phyloP scores from a whole-genome alignment of 2,797 vertebrate genomes.

The Neostethus bicornis region DNA sequence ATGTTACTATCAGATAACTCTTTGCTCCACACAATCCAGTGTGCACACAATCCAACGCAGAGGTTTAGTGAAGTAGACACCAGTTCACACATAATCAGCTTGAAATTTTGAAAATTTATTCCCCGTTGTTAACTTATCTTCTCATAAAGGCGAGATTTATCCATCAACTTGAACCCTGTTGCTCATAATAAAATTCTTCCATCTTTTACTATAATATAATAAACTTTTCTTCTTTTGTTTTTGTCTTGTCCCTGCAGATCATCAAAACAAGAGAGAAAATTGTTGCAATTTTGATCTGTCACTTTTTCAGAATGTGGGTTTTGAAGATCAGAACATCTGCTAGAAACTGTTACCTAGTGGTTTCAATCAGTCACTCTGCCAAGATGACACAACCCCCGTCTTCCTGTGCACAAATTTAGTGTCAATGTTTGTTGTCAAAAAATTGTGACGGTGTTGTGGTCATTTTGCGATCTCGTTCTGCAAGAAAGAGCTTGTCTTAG shows the following conservation, averaged over 20 bases:
- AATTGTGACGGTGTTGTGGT: too few relatives aligned
- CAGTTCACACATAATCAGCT: too few relatives aligned
- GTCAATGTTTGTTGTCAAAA: too few relatives aligned
- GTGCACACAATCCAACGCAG: conserved; percentile 28
- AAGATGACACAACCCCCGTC: conserved; percentile 3
- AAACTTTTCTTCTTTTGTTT: conserved; percentile 3
- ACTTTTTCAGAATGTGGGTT: neutral
- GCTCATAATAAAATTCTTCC: too few relatives aligned
- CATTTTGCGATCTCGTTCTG: too few relatives aligned
- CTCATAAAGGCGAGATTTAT: too few relatives aligned
- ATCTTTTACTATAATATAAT: conserved; percentile 16
- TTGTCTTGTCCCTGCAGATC: conserved; percentile 21
- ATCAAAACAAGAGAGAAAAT: conserved; percentile 2
- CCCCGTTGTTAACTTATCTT: too few relatives aligned
- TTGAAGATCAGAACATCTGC: neutral
- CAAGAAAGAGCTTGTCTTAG: too few relatives aligned
- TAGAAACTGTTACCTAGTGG: conserved; percentile 1
- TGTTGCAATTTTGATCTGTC: neutral
- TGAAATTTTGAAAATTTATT: too few relatives aligned
- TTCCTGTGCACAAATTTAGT: conserved; percentile 43
- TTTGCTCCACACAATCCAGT: too few relatives aligned
- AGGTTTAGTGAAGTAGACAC: conserved; percentile 13
- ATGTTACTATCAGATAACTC: too few relatives aligned
- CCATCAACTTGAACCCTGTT: too few relatives aligned
- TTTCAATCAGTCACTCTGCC: neutral